A percentile compares a stretch with the other conserved stretches of the same genome.
Evolutionary conservation across 2,888 invertebrate species (phyloP).

Genomic region (Atrina japonica): DNA sequence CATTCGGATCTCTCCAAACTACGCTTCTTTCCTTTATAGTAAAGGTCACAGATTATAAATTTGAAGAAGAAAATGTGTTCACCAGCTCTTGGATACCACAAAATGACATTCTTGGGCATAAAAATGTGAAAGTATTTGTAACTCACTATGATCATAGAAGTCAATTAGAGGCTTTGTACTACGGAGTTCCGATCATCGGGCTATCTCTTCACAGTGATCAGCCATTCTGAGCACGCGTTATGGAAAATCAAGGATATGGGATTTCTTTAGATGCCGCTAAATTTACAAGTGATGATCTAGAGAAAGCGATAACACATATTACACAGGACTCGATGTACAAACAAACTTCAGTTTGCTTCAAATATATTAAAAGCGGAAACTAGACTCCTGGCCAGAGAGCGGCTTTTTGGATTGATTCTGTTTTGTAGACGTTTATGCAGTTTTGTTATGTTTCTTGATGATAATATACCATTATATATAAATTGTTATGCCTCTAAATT

Average conservation of each 20-base stretch:
- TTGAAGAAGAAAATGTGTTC: constrained; percentile 35
- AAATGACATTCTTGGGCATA: constrained; percentile 57
- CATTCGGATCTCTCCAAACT: constrained; percentile 51
- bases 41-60: constrained; percentile 7
- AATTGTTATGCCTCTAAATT: too few species aligned
- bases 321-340: constrained; percentile 42
- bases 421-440: constrained; percentile 57
- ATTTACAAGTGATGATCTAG: constrained; percentile 42
- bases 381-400: constrained; percentile 53
- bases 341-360: constrained; percentile 44
- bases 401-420: constrained; percentile 63
- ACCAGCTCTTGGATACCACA: constrained; percentile 57
- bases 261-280: constrained; percentile 41
- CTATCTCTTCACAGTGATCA: constrained; percentile 59
- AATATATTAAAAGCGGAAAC: constrained; percentile 39
- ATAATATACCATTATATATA: neutral
- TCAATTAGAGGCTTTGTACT: constrained; percentile 59
- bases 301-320: constrained; percentile 38
- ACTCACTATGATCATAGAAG: constrained; percentile 64
- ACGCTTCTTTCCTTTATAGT: constrained; percentile 34
- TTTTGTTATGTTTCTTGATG: neutral
- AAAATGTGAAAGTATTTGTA: constrained; percentile 56
- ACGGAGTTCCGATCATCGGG: constrained; percentile 61
- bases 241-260: constrained; percentile 52
- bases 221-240: constrained; percentile 48